phyloP scores from a whole-genome alignment of 1,140 invertebrate species.

The Argopecten irradians region DNA sequence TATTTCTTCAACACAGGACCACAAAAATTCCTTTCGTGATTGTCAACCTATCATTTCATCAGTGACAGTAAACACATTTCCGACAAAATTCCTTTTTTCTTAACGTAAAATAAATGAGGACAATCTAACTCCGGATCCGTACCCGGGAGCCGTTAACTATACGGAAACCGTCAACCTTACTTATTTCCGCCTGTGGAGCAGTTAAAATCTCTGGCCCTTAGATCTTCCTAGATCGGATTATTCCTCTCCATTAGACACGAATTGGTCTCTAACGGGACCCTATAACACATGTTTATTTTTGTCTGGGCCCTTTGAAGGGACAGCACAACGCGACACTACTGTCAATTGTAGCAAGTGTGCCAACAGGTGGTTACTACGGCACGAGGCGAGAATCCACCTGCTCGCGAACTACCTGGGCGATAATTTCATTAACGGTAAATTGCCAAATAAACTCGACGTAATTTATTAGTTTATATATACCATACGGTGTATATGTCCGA shows the following conservation, averaged over 20 bases:
- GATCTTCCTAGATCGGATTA: background rate
- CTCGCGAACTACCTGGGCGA: background rate
- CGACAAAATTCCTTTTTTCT: slow-evolving; percentile 5
- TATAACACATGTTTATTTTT: slow-evolving; percentile 18
- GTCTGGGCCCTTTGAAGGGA: background rate
- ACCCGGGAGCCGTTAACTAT: background rate
- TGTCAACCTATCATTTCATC: background rate
- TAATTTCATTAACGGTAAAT: slow-evolving; percentile 23
- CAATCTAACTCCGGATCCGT: slow-evolving; percentile 7
- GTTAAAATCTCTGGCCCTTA: background rate
- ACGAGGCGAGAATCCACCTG: background rate
- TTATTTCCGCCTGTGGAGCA: background rate
- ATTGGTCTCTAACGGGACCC: slow-evolving; percentile 7
- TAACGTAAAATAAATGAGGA: background rate
- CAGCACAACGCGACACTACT: background rate
- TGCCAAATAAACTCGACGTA: background rate
- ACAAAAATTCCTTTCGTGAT: background rate
- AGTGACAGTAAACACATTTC: background rate
- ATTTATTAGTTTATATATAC: slow-evolving; percentile 15
- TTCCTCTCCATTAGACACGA: background rate
- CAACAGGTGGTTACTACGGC: background rate
- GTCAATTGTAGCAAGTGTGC: background rate
- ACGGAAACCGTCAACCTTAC: background rate
- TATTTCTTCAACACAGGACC: background rate
- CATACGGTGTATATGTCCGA: background rate